Base-by-base conservation (phyloP, 1,140 invertebrate genomes). In the Heterodera schachtii region DNA sequence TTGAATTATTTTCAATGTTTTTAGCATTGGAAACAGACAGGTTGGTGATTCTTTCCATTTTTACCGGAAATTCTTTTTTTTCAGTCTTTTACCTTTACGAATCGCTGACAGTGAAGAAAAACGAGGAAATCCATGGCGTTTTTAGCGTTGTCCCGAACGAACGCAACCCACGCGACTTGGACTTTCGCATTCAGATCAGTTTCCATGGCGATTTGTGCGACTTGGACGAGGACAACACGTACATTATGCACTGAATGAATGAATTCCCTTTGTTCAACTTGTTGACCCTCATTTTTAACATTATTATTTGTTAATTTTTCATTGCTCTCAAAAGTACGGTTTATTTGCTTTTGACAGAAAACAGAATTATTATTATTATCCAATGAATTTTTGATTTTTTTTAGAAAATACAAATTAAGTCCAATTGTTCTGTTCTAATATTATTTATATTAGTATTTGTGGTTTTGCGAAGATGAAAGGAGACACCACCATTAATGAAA, bases 121-220 rank as follows among this genome's bases (percentile, higher is more conserved):
- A 94, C 31, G 97, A 99, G 90, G 95, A 96, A 90, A 94, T 99
- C 69, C 93, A 57, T 16, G 82, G 98, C 41, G 93, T 92, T 4
- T 97, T 99, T 90, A 93, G 93, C 60, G 95, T 98, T 94, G 94
- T 94, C 84, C 97, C 96, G 8, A 99, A 99, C 91, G 94, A 94
- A 73, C 93, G 95, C 57, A 99, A 99, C 91, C 88, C 92, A 90
- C 93, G 97, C 74, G 97, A 99, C 91, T 92, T 99, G 73, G 98
- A 99, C 91, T 98, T 99, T 91, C 93, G 93, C 73, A 94, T 99
- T 76, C 93, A 95, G 87, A 92, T 98, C 44, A 93, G 96, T 86
- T 99, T 98, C 91, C 94, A 96, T 86, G 97, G 97, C 64, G 96
- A 98, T 90, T 92, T 97, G 76, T 95, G 95, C 81, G 93, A 95